Conservation (phyloP, 1,140 invertebrate genomes). For the Anthonomus grandis region DNA sequence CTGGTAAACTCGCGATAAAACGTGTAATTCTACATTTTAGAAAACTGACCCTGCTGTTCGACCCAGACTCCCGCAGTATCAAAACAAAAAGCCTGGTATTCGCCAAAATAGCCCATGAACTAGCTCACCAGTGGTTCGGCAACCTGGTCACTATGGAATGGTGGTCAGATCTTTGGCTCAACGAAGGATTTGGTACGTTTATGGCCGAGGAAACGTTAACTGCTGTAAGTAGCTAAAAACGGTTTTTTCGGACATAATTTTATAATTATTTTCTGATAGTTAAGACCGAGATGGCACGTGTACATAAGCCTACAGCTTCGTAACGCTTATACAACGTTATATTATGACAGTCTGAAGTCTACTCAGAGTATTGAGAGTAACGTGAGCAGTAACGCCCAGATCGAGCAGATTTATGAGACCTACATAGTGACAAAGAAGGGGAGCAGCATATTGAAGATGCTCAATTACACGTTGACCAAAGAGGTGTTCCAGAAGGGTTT, state of each 20-base stretch:
- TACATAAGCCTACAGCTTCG: slow-evolving; percentile 37
- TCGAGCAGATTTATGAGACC: slow-evolving; percentile 39
- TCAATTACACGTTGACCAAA: slow-evolving; percentile 58
- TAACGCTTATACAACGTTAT: slow-evolving; percentile 36
- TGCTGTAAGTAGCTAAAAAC: slow-evolving; percentile 27
- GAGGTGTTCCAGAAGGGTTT: slow-evolving; percentile 57
- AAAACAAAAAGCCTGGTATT: slow-evolving; percentile 38
- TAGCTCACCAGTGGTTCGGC: slow-evolving; percentile 69
- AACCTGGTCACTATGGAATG: slow-evolving; percentile 62
- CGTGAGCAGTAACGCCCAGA: slow-evolving; percentile 35
- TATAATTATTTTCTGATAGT: slow-evolving; percentile 18
- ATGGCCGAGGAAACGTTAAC: slow-evolving; percentile 36
- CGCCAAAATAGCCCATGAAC: slow-evolving; percentile 37
- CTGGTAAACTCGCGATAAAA: too few relatives aligned
- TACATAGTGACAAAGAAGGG: slow-evolving; percentile 37
- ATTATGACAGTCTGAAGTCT: slow-evolving; percentile 40
- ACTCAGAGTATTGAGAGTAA: slow-evolving; percentile 35
- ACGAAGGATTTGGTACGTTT: slow-evolving; percentile 63
- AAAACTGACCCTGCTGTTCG: slow-evolving; percentile 37
- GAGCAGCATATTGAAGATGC: slow-evolving; percentile 58
- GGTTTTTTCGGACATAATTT: background rate
- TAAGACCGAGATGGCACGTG: slow-evolving; percentile 37
- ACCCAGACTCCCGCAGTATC: slow-evolving; percentile 32
- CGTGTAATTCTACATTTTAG: too few relatives aligned
- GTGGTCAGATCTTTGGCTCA: slow-evolving; percentile 70